Evolutionary conservation across 2,888 invertebrate species (phyloP), one percentile per base, ranked within the genome.

Genomic region (Tillus elongatus): DNA sequence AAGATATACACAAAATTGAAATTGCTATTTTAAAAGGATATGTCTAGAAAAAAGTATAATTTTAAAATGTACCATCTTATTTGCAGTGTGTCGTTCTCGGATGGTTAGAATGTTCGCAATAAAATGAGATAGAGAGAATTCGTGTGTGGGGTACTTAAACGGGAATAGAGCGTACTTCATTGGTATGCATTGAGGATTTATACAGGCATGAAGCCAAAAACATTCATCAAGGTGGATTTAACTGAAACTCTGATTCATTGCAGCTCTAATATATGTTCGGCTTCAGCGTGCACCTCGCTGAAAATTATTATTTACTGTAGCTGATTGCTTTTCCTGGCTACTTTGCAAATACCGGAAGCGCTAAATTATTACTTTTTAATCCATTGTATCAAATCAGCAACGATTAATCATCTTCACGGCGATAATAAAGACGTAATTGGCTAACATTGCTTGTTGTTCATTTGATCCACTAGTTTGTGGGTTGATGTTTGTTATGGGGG

Each of bases 151-250:
- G 50, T 55, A 56, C 60, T 56, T 50, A 53, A 56, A 47, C 50
- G 57, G 55, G n/a, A 54, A 59, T 50, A 49, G 61, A 60, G 60
- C 56, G 57, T 60, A 64, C 66, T 66, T 66, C 66, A 66, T 66
- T 66, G 64, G 64, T 66, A 66, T 66, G 66, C 66, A 66, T 66
- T 66, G 66, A 65, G 66, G 66, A 66, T 66, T 66, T 66, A 66
- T 66, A 64, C 64, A 64, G 64, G 66, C 66, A 64, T 63, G 63
- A 62, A 64, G 65, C 65, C 66, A 66, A 66, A 66, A 66, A 65
- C 66, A 66, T 66, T 66, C 66, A 66, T 66, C 66, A 66, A 66
- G 64, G 66, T 66, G 66, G 66, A 66, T 66, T 66, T 66, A 64
- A 61, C 65, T 64, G 64, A 65, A 65, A 65, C 64, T 64, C 63